Evolutionary conservation across 2,888 invertebrate genomes (phyloP), one percentile per base, ranked within the genome.

Genomic region (Conchocele bisecta): DNA sequence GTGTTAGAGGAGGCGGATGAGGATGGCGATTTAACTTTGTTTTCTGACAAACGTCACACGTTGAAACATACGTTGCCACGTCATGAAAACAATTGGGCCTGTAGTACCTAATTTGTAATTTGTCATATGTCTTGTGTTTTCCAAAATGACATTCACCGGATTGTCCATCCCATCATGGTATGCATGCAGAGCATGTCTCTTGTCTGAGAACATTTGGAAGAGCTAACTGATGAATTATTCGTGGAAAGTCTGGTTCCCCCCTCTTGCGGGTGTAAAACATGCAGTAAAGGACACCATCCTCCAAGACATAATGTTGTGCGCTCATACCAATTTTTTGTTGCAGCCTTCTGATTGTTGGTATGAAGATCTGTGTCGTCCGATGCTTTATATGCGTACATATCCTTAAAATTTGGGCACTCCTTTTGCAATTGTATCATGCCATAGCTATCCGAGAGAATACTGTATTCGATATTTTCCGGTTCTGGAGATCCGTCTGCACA

Each of bases 131-230:
- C 15, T 56, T 51, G 17, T 61, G 46, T 7, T 66, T 15, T 9
- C 63, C 73, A 39, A 50, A 44, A 42, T 73, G 73, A 31, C 58
- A 48, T 17, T 63, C 73, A 15, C 68, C 73, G 24, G 73, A 65
- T 29, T 60, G n/a, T n/a, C n/a, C n/a, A n/a, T 26, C 22, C 29
- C 44, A 39, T 73, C 73, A 73, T 68, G 68, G 31, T 58, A 73
- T 26, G 41, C 13, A 2, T 2, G 1, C 1, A 63, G 28, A 6
- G 63, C 58, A 20, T 56, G 3, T 5, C 31, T 28, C 56, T 22
- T 44, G 15, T 28, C 39, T 31, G 15, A 53, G 15, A 17, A 17
- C 15, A 28, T n/a, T 31, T 11, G 74, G 72, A 4, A 78, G 24
- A 9, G 63, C 71, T 7, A 78, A 26, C 54, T 78, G 72, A 4